Percentiles rank a stretch among this genome's conserved stretches.
Evolutionary conservation across 2,113 vertebrate species (phyloP).

Genomic region (Osmerus eperlanus): DNA sequence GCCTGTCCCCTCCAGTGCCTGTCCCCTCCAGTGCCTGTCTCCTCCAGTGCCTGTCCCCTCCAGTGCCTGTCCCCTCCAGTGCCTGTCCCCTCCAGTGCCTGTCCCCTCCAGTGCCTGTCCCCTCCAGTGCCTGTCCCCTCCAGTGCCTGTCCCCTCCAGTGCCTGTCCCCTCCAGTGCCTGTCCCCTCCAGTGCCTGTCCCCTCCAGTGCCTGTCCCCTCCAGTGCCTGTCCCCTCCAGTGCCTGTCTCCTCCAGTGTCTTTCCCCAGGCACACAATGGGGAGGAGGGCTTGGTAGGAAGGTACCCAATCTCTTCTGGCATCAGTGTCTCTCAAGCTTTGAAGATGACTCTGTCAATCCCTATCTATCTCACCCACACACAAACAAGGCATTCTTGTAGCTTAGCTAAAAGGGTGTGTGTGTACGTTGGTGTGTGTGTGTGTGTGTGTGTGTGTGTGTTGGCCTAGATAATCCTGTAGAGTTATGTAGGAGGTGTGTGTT

Average conservation of each 20-base stretch:
- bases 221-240: too few relatives aligned
- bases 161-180: constrained; percentile 5
- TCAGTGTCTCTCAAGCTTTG: constrained; percentile 52
- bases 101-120: too few relatives aligned
- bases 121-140: too few relatives aligned
- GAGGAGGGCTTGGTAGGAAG: too few relatives aligned
- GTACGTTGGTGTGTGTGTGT: constrained; percentile 6
- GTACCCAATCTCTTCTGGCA: constrained; percentile 37
- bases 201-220: constrained; percentile 11
- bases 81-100: too few relatives aligned
- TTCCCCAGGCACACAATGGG: too few relatives aligned
- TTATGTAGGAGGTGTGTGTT: too few relatives aligned
- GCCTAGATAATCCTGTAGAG: neutral
- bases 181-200: neutral
- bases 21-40: too few relatives aligned
- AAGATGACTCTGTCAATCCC: constrained; percentile 47
- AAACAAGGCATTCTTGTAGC: constrained; percentile 42
- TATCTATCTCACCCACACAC: constrained; percentile 38
- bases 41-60: too few relatives aligned
- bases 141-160: neutral
- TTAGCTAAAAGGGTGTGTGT: neutral
- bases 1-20: too few relatives aligned
- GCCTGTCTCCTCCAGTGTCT: too few relatives aligned
- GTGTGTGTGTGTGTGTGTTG: constrained; percentile 10
- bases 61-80: too few relatives aligned